Base-by-base conservation (phyloP, 2,888 invertebrate genomes). In the Bhutanitis thaidina region DNA sequence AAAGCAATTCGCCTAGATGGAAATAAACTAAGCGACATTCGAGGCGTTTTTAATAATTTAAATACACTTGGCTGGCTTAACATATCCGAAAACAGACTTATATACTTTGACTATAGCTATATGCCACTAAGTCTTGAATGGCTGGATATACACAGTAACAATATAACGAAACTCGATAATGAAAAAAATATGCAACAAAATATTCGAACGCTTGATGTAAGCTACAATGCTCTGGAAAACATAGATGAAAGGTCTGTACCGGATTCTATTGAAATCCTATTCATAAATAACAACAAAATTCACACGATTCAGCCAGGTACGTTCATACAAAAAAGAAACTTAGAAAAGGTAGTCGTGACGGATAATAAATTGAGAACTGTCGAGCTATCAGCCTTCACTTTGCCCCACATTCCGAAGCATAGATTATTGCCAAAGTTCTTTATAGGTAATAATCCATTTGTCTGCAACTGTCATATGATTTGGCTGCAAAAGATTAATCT, bases 391-490 rank as follows among this genome's bases (percentile, higher is more conserved):
- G 94, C 95, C 37, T 90, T 96, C 62, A 92, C 93, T 66, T 72
- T 95, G 67, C 92, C 92, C 64, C 91, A 92, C 58, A 91, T 94
- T 52, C 91, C 92, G 27, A 91, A 91, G 67, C 91, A 93, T 65
- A 91, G 88, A 75, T 92, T 93, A 67, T 79, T 94, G 67, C 95
- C 95, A 39, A 92, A 94, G 74, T 94, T 96, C 80, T 94, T 93
- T 72, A 92, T 96, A 67, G 94, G 94, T 43, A 93, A 93, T 67
- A 96, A 96, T 91, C 96, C 96, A 44, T 94, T 96, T 77, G 91
- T 93, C 59, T 97, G 96, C 80, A 94, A 96, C 82, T 96, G 96
- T 86, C 93, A 93, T 56, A 94, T 96, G 94, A 95, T 95, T 80
- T 97, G 96, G 96, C 77, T 96, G 57, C 92, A 94, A 67, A 91